Evolutionary conservation across 2,888 invertebrate species (phyloP).

Genomic region (Pristionchus japonicus): DNA sequence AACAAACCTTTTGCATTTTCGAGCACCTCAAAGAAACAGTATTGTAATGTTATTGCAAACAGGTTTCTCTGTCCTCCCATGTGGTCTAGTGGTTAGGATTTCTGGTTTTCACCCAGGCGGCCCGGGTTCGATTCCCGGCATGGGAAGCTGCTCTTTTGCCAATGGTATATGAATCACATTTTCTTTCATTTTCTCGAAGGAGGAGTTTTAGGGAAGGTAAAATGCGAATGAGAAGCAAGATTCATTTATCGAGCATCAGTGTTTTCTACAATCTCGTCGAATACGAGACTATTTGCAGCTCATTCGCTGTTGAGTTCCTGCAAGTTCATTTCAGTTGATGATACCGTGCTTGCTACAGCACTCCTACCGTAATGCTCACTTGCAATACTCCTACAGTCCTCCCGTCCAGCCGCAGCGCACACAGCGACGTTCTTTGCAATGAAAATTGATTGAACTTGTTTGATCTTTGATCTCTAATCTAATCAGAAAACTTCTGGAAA

Average conservation of each 20-base stretch:
- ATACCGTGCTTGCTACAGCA: no score
- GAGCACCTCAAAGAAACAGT: no score
- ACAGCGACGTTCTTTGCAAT: not conserved
- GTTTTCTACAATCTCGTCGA: not conserved
- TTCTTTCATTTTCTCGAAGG: not conserved
- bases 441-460: not conserved
- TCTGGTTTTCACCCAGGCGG: constrained; percentile 66
- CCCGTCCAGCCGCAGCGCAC: not conserved
- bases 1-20: constrained; percentile 28
- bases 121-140: constrained; percentile 69
- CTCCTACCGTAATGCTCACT: no score
- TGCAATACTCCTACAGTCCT: not conserved
- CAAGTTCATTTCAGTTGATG: no score
- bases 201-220: not conserved
- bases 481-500: no score
- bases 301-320: not conserved
- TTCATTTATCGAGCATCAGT: not conserved
- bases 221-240: not conserved
- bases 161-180: no score
- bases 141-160: constrained; percentile 44
- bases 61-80: constrained; percentile 45
- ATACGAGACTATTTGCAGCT: not conserved
- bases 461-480: not conserved
- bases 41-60: no score
- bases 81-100: constrained; percentile 68